Evolutionary conservation across 2,888 invertebrate genomes (phyloP).

Genomic region (Pyrrhosoma nymphula): DNA sequence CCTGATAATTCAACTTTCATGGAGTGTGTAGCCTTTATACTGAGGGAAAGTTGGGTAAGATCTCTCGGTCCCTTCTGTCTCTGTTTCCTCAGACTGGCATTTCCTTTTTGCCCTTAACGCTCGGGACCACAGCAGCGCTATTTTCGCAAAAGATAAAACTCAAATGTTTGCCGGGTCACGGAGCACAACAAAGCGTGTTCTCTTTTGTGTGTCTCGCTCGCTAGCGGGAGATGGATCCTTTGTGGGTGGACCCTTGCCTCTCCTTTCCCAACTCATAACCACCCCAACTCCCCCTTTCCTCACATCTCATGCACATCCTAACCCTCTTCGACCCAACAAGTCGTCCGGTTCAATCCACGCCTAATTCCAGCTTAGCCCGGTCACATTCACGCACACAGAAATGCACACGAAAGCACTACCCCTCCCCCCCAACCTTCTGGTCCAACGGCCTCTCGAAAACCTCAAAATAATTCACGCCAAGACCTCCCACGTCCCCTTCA

Average conservation of each 20-base stretch:
- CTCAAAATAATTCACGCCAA: not conserved
- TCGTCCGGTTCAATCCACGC: not conserved
- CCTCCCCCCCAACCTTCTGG: too few species aligned
- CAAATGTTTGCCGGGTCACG: slow-evolving; percentile 22
- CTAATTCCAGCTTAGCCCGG: not conserved
- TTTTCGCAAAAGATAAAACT: slow-evolving; percentile 16
- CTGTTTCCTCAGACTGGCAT: not conserved
- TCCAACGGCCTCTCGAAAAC: not conserved
- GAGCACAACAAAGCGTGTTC: slow-evolving; percentile 46
- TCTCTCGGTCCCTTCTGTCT: not conserved
- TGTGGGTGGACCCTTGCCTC: not conserved
- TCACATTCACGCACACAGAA: not conserved
- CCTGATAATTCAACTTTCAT: not conserved
- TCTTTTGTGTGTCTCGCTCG: slow-evolving; percentile 5
- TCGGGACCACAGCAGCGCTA: not conserved
- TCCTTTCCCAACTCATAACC: not conserved
- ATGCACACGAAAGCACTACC: not conserved
- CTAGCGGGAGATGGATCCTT: slow-evolving; percentile 37
- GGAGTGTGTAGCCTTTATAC: not conserved
- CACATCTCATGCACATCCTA: not conserved
- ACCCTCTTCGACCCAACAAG: not conserved
- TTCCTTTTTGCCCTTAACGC: not conserved
- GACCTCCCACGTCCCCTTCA: too few species aligned
- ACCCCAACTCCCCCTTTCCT: not conserved
- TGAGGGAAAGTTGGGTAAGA: not conserved